Conservation (phyloP, 2,888 invertebrate genomes). For the Diachrysia chrysitis region DNA sequence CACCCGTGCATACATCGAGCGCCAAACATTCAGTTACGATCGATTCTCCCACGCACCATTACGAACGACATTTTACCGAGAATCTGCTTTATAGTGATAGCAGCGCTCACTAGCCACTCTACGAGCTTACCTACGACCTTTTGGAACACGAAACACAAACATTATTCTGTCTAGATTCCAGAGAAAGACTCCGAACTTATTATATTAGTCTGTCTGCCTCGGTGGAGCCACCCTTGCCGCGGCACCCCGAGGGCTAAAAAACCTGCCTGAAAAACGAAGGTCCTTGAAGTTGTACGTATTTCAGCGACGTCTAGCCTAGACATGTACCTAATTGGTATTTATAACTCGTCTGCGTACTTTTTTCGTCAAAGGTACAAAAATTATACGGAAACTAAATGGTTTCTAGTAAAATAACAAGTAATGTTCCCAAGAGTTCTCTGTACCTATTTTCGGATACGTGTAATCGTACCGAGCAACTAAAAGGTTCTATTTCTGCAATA, state of each 20-base stretch:
- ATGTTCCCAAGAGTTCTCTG: not conserved
- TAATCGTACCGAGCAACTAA: conserved; percentile 13
- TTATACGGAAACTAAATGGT: not conserved
- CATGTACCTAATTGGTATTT: conserved; percentile 57
- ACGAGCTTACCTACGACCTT: conserved; percentile 14
- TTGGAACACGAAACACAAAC: conserved; percentile 36
- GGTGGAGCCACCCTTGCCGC: conserved; percentile 22
- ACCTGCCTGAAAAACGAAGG: conserved; percentile 44
- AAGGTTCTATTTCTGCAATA: conserved; percentile 41
- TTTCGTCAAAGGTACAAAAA: conserved; percentile 7
- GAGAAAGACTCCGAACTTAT: conserved; percentile 44
- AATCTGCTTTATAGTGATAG: not conserved
- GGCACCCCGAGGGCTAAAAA: conserved; percentile 28
- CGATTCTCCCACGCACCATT: not conserved
- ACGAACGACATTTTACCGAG: not conserved
- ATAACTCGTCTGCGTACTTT: conserved; percentile 44
- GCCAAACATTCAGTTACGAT: not conserved
- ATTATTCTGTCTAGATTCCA: conserved; percentile 51
- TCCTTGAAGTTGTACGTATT: conserved; percentile 48
- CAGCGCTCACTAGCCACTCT: conserved; percentile 10
- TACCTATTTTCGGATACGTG: not conserved
- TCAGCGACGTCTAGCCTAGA: conserved; percentile 50
- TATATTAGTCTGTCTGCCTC: conserved; percentile 54
- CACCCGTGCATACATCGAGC: not conserved
- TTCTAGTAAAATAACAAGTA: not conserved